phyloP scores from a whole-genome alignment of 2,797 vertebrate genomes.

The Xiphophorus birchmanni region DNA sequence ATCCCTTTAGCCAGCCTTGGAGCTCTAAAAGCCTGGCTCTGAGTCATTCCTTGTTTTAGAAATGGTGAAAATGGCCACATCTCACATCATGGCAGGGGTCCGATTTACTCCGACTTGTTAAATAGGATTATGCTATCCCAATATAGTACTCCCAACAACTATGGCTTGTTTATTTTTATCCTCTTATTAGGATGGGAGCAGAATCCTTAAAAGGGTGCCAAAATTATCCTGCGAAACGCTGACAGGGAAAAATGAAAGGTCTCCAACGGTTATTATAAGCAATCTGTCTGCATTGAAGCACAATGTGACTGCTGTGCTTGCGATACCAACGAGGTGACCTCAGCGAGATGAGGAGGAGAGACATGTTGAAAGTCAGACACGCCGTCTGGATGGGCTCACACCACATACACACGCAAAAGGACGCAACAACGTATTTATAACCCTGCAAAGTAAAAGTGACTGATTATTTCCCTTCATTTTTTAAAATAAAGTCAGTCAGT shows the following conservation, averaged over 20 bases:
- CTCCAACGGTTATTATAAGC: constrained; percentile 86
- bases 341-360: constrained; percentile 72
- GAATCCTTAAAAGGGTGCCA: constrained; percentile 84
- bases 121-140: constrained; percentile 85
- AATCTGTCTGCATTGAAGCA: constrained; percentile 84
- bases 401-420: constrained; percentile 41
- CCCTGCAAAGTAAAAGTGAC: background rate
- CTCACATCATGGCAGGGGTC: constrained; percentile 73
- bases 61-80: constrained; percentile 83
- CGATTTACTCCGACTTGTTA: constrained; percentile 80
- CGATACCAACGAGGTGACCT: constrained; percentile 84
- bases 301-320: constrained; percentile 86
- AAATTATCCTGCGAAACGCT: constrained; percentile 85
- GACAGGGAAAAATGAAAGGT: constrained; percentile 88
- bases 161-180: constrained; percentile 85
- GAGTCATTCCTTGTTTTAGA: constrained; percentile 80
- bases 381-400: constrained; percentile 66
- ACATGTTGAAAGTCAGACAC: constrained; percentile 78
- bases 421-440: constrained; percentile 22
- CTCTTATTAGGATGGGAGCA: constrained; percentile 80
- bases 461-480: background rate
- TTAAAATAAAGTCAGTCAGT: background rate
- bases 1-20: constrained; percentile 80
- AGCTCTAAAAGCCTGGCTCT: constrained; percentile 74
- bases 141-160: constrained; percentile 84